Conservation (phyloP, 1,140 invertebrate species). For the Hyles vespertilio region DNA sequence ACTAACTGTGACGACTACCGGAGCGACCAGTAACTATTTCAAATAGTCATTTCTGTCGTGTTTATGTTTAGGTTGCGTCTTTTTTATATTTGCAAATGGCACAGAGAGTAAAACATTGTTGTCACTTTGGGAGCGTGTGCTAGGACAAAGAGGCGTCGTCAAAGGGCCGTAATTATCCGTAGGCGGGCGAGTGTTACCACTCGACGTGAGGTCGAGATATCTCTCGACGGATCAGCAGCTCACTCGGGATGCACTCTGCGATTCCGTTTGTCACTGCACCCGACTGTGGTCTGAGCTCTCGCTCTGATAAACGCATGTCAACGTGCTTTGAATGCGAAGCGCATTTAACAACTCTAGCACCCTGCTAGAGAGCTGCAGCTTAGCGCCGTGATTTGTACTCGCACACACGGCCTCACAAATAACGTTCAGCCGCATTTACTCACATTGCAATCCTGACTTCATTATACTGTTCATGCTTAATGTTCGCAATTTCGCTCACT, state of each 20-base stretch:
- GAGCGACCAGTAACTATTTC: not conserved
- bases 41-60: not conserved
- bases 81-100: no score
- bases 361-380: slow-evolving; percentile 1
- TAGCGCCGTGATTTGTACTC: slow-evolving; percentile 1
- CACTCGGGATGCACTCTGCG: slow-evolving; percentile 67
- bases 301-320: slow-evolving; percentile 69
- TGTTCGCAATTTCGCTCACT: no score
- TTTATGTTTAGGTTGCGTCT: slow-evolving; percentile 1
- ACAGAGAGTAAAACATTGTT: slow-evolving; percentile 26
- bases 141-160: slow-evolving; percentile 50
- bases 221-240: slow-evolving; percentile 67
- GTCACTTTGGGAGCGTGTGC: slow-evolving; percentile 35
- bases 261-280: slow-evolving; percentile 70
- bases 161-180: slow-evolving; percentile 69
- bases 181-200: slow-evolving; percentile 58
- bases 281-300: slow-evolving; percentile 57
- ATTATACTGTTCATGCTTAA: no score
- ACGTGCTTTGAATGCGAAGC: slow-evolving; percentile 58
- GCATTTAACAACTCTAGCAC: slow-evolving; percentile 34
- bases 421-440: not conserved
- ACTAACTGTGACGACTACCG: slow-evolving; percentile 1
- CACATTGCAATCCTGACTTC: not conserved
- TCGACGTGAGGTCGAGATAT: slow-evolving; percentile 68
- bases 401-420: no score